These are phyloP conservation scores for Drosophila melanosoma DNA, from an alignment of 2,888 invertebrate genomes.

Conservation along the genomic window DNA sequence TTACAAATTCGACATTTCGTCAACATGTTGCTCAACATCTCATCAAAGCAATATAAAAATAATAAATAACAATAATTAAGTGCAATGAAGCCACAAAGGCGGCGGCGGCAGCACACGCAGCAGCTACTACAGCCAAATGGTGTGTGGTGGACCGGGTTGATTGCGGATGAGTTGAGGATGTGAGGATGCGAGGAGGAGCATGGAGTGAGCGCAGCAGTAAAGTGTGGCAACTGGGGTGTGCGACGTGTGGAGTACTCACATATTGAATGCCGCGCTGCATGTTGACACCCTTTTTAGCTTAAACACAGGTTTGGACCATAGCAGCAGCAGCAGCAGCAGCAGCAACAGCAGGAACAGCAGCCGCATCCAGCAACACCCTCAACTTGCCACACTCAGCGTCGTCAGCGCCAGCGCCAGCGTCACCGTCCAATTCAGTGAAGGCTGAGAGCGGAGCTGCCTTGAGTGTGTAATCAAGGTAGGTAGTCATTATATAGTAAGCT, in stretches of 20 bases:
- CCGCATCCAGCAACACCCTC: conserved; percentile 61
- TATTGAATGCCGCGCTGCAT: conserved; percentile 54
- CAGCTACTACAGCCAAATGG: conserved; percentile 23
- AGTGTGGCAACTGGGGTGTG: conserved; percentile 33
- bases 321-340: conserved; percentile 20
- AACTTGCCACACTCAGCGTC: conserved; percentile 43
- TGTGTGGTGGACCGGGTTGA: conserved; percentile 2
- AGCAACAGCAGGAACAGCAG: conserved; percentile 26
- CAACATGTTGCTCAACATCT: conserved; percentile 79
- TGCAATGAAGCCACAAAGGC: conserved; percentile 79
- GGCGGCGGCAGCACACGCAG: conserved; percentile 26
- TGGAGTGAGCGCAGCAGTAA: background rate
- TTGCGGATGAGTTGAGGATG: too few relatives aligned
- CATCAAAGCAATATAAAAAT: conserved; percentile 82
- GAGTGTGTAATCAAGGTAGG: conserved; percentile 77
- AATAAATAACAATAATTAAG: conserved; percentile 85
- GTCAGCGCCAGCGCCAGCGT: conserved; percentile 19
- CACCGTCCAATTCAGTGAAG: conserved; percentile 10
- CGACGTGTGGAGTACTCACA: conserved; percentile 44
- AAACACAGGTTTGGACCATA: conserved; percentile 79
- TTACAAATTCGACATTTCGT: conserved; percentile 83
- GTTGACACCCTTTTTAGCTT: conserved; percentile 84
- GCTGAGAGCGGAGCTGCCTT: conserved; percentile 13
- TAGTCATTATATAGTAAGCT: conserved; percentile 78
- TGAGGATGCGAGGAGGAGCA: background rate